Base-by-base conservation (phyloP, 2,888 invertebrate genomes). In the Heliconius ethilla region DNA sequence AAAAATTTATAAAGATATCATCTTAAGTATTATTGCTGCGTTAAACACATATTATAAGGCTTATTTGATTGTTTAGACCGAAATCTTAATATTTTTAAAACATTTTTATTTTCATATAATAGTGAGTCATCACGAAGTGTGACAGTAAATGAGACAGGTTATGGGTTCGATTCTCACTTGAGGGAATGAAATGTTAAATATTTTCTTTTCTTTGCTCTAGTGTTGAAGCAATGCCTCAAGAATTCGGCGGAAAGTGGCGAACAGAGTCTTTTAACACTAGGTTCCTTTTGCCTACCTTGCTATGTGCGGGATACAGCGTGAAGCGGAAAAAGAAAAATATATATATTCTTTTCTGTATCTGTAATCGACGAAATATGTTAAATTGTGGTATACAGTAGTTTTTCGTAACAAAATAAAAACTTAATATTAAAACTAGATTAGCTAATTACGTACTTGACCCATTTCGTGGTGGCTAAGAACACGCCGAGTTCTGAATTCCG, bases 401-500 rank as follows among this genome's bases (percentile, higher is more conserved):
- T 37, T 15, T 33, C 9, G 25, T 15, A n/a, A 51, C 51, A 51
- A 51, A 18, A 51, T 18, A 6, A 18, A 29, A n/a, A 51, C 7
- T 22, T 22, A 15, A 29, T 33, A 15, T 15, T 27, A 72, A 7
- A 25, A n/a, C 29, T 33, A 70, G 70, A 33, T 59, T 72, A 59
- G 13, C 37, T 25, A 80, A 78, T 81, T 81, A 70, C 25, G 77
- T 77, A 73, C 80, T 81, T 83, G 83, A 84, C 83, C 84, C 83
- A 85, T 83, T 84, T 83, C 80, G 78, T 75, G 75, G 70, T 75
- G 63, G 55, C 59, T 72, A 69, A 78, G 78, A 79, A 75, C 62
- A 77, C 69, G 65, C n/a, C 55, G 27, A 70, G 63, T 55, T 79
- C 66, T 25, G 70, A 81, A 78, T 89, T 87, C 87, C 81, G 80